phyloP scores from a whole-genome alignment of 1,140 invertebrate species.

The Chironomus striatipennis region DNA sequence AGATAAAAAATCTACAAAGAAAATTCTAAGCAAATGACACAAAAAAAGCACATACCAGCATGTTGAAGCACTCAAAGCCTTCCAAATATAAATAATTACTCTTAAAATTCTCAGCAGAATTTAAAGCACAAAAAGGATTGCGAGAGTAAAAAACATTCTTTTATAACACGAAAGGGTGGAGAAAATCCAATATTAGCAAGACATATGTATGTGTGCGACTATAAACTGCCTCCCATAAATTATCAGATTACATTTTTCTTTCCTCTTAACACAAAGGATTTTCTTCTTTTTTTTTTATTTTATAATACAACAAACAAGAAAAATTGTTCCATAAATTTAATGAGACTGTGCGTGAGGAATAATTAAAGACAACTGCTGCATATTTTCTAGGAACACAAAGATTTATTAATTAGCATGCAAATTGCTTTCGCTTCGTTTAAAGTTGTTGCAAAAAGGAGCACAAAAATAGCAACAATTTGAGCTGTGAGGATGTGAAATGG shows the following conservation, averaged over 20 bases:
- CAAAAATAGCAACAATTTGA: too few relatives aligned
- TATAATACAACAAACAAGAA: not conserved
- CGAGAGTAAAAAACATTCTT: not conserved
- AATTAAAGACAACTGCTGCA: not conserved
- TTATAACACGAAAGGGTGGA: not conserved
- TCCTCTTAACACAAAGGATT: not conserved
- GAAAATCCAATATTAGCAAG: not conserved
- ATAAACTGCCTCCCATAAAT: not conserved
- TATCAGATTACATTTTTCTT: not conserved
- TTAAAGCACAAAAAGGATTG: not conserved
- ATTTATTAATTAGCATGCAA: constrained; percentile 10
- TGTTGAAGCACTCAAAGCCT: too few relatives aligned
- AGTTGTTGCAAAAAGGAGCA: not conserved
- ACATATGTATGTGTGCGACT: not conserved
- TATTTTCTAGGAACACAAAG: not conserved
- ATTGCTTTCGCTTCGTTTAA: constrained; percentile 7
- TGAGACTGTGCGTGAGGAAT: not conserved
- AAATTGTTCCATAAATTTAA: not conserved
- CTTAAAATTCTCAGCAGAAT: not conserved
- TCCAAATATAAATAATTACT: constrained; percentile 5
- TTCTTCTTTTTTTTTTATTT: not conserved
- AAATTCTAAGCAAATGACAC: too few relatives aligned
- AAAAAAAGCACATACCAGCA: too few relatives aligned
- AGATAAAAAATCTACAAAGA: too few relatives aligned
- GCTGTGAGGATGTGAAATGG: too few relatives aligned